Percentiles rank a stretch among this genome's conserved stretches.
Evolutionary conservation across 2,113 vertebrate genomes (phyloP).

Genomic region (Hirundichthys speculiger): DNA sequence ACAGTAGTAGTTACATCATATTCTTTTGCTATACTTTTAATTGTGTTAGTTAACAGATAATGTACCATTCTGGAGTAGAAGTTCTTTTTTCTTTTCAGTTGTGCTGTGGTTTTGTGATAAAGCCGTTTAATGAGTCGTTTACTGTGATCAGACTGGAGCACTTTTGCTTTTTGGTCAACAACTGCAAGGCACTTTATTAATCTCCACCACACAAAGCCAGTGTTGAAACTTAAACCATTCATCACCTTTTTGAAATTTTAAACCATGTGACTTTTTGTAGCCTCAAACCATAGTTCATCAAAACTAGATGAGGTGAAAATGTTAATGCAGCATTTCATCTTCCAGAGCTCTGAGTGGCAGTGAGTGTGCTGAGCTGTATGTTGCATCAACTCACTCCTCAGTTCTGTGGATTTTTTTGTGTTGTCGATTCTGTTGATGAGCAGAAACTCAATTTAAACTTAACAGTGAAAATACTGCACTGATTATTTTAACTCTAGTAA

Average conservation of each 20-base stretch:
- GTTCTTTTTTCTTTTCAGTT: too few relatives aligned
- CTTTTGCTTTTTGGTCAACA: conserved; percentile 10
- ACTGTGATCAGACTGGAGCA: conserved; percentile 29
- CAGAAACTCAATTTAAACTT: too few relatives aligned
- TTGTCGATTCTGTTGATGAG: too few relatives aligned
- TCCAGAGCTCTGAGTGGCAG: too few relatives aligned
- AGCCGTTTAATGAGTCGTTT: not conserved
- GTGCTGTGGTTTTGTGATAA: conserved; percentile 7
- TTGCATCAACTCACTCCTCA: too few relatives aligned
- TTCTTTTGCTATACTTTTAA: conserved; percentile 69
- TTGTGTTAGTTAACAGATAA: conserved; percentile 70
- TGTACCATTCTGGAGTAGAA: conserved; percentile 22
- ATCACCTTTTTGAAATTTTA: not conserved
- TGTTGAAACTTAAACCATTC: not conserved
- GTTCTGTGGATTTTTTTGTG: too few relatives aligned
- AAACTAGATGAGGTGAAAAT: not conserved
- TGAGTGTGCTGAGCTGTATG: too few relatives aligned
- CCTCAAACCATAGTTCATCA: not conserved
- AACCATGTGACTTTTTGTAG: too few relatives aligned
- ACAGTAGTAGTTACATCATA: conserved; percentile 80
- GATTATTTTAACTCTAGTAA: too few relatives aligned
- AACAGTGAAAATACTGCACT: too few relatives aligned
- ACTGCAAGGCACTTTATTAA: not conserved
- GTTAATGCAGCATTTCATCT: too few relatives aligned
- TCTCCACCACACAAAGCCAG: not conserved